phyloP scores from a whole-genome alignment of 1,140 invertebrate species.

The Samia ricini region DNA sequence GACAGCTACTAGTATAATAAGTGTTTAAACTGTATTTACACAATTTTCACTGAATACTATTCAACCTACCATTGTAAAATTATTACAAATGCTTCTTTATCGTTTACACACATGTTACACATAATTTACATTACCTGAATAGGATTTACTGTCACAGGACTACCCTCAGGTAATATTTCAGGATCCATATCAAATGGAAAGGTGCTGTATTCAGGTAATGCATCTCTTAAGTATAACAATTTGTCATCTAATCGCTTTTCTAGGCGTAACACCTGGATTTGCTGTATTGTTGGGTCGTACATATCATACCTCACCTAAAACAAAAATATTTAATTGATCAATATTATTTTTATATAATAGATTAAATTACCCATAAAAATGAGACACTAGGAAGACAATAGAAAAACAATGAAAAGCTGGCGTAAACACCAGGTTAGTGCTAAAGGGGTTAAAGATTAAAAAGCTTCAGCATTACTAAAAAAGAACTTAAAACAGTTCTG shows the following conservation, averaged over 20 bases:
- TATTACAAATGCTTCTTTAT: too few species aligned
- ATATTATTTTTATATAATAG: background rate
- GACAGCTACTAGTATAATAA: too few species aligned
- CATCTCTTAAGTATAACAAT: conserved; percentile 95
- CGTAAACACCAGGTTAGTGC: too few species aligned
- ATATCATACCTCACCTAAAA: conserved; percentile 91
- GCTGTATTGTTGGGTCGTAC: conserved; percentile 95
- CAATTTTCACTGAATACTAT: too few species aligned
- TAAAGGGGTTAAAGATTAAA: too few species aligned
- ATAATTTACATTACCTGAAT: conserved; percentile 82
- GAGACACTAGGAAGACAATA: too few species aligned
- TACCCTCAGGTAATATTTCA: conserved; percentile 86
- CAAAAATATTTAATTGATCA: conserved; percentile 34
- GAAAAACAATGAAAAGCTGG: too few species aligned
- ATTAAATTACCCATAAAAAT: too few species aligned
- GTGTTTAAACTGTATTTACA: too few species aligned
- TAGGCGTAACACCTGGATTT: conserved; percentile 92
- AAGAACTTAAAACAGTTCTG: too few species aligned
- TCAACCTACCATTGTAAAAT: too few species aligned
- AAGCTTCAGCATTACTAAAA: too few species aligned
- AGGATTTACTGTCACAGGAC: conserved; percentile 91
- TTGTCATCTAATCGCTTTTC: conserved; percentile 96
- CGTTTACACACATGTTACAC: background rate
- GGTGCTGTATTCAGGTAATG: conserved; percentile 94
- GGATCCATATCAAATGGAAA: conserved; percentile 95